Conservation (phyloP, 1,140 invertebrate genomes). For the Dolichoris vasculosae region DNA sequence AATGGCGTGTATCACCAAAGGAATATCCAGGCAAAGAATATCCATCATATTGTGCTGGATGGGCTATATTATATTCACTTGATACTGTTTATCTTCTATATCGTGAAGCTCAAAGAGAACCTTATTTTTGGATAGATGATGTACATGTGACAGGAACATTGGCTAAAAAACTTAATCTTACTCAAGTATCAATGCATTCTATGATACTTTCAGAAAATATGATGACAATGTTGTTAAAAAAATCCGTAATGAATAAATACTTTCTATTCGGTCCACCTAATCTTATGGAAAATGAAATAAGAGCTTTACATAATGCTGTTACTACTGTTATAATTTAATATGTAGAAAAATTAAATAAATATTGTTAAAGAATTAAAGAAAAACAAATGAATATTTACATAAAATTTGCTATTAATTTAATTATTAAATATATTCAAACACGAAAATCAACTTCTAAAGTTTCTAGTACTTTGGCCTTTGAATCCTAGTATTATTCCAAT, state of each 20-base stretch:
- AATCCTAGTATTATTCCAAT: no score
- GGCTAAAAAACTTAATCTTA: conserved; percentile 77
- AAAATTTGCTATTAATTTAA: background rate
- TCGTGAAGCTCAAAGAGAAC: conserved; percentile 77
- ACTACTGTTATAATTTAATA: conserved; percentile 25
- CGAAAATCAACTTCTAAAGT: no score
- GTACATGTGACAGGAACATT: conserved; percentile 86
- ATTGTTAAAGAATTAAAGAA: no score
- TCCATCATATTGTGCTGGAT: conserved; percentile 85
- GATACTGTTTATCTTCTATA: conserved; percentile 82
- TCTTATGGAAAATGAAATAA: conserved; percentile 72
- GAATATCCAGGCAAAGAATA: conserved; percentile 82
- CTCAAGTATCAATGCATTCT: conserved; percentile 74
- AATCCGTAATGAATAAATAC: conserved; percentile 60
- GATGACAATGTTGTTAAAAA: conserved; percentile 64
- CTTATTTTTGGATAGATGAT: conserved; percentile 92
- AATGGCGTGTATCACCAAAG: conserved; percentile 84
- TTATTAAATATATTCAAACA: no score
- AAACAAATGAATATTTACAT: background rate
- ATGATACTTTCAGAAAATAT: conserved; percentile 71
- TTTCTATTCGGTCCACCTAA: conserved; percentile 78
- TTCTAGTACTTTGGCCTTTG: no score
- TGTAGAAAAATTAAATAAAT: background rate
- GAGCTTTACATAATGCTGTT: conserved; percentile 70
- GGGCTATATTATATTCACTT: conserved; percentile 83